Evolutionary conservation across 2,888 invertebrate species (phyloP), one percentile per base, ranked within the genome.

Genomic region (Acheta domesticus): DNA sequence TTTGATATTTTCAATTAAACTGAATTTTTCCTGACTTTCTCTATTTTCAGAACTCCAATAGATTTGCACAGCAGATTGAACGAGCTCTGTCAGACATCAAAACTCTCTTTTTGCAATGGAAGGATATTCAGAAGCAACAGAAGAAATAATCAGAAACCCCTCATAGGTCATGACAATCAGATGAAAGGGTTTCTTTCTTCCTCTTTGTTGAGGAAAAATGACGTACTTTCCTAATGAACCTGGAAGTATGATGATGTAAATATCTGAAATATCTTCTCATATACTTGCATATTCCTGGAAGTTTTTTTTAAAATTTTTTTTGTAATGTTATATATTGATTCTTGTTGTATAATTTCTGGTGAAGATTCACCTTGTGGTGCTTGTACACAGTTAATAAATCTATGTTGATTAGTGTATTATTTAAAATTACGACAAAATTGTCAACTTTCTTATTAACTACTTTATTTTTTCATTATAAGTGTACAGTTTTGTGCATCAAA

Each of bases 41-140:
- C 83, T 84, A 85, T 83, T 87, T 90, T 74, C 88, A 96, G 96
- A 92, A 93, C 87, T 95, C 96, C 14, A 89, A 91, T 81, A 91
- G 94, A 84, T 96, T 97, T 88, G 91, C 93, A 73, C 88, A 89
- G 81, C 89, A 92, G 85, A 94, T 97, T 83, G 91, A 91, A 84
- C 88, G 88, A 83, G 93, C 95, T 1, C 86, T 95, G 80, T 88
- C 88, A 77, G 94, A 95, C 84, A 92, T 97, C 83, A 91, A 89
- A 84, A 87, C 89, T 78, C 88, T 96, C 81, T 93, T 94, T 85
- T 87, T 88, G 81, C 90, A 92, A 82, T 90, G 89, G 84, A 90
- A 89, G 84, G 23, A 20, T 74, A 48, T 19, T 73, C 48, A 78
- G 48, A 78, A 78, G 74, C 73, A 78, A 48, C 11, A 73, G n/a